Base-by-base conservation (phyloP, 1,140 invertebrate species). In the Melipona quadrifasciata region DNA sequence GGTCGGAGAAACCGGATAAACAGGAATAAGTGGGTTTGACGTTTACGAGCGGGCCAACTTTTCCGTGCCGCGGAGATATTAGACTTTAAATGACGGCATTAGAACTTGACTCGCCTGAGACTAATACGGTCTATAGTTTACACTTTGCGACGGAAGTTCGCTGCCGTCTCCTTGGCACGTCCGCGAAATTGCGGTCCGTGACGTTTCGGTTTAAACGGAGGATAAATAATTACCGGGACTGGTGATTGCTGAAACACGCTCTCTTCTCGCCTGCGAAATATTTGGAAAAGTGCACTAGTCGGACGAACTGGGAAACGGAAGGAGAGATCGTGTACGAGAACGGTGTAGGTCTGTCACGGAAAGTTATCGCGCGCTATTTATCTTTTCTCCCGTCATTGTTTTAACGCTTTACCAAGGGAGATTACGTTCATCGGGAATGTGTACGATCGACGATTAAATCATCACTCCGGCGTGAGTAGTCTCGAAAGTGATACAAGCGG, bases 51-150 rank as follows among this genome's bases (percentile, higher is more conserved):
- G 57, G 81, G 39, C 21, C 73, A 85, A 87, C 79, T 68, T 67
- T 85, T 67, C 79, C 61, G 21, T n/a, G 31, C 21, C 34, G 14
- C 24, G 27, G 74, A 34, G 82, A 82, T 85, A 82, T 87, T 85
- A 87, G 71, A 87, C 39, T 85, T 72, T 87, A 85, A 87, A 85
- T 85, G 79, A 81, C 64, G 75, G 53, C 58, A 82, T 89, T 82
- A 82, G 86, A 85, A 89, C 70, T 82, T 57, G 67, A 86, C 76
- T 79, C 71, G 70, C 67, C 78, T 53, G 68, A 58, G 71, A 87
- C 64, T 88, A 87, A 89, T 64, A 79, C 55, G 31, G 24, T 67
- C 47, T 71, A 85, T 85, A 57, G 77, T 76, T 67, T 74, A 74
- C 73, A 71, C 61, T 79, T 67, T 24, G 34, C 55, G 68, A 80